Evolutionary conservation across 2,113 vertebrate genomes (phyloP).

Genomic region (Dinomys branickii): DNA sequence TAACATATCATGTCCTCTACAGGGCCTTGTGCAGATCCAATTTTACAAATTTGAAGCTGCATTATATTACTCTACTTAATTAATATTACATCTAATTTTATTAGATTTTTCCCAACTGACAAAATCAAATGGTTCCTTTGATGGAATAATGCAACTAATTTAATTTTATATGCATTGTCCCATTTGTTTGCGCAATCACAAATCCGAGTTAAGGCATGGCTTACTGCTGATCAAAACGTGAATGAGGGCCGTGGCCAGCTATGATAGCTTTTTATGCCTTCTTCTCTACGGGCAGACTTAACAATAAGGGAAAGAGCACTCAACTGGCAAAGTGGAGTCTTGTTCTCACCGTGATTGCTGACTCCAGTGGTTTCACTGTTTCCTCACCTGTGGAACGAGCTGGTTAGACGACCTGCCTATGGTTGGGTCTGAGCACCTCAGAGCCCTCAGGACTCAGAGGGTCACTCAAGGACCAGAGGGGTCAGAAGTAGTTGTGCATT

Average conservation of each 20-base stretch:
- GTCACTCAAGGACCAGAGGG: background rate
- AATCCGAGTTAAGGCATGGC: constrained; percentile 32
- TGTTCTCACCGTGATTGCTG: background rate
- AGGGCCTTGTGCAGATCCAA: background rate
- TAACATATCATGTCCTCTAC: background rate
- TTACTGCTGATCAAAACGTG: constrained; percentile 61
- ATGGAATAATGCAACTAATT: constrained; percentile 75
- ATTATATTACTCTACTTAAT: constrained; percentile 75
- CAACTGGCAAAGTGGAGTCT: background rate
- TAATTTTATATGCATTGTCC: constrained; percentile 70
- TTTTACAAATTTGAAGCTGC: constrained; percentile 66
- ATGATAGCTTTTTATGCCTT: background rate
- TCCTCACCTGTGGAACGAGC: background rate
- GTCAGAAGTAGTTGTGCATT: background rate
- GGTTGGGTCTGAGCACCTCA: background rate
- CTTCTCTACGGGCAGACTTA: constrained; percentile 27
- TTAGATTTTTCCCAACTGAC: constrained; percentile 69
- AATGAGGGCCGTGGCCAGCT: constrained; percentile 18
- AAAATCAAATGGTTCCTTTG: constrained; percentile 72
- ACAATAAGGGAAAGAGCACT: background rate
- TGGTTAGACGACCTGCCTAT: background rate
- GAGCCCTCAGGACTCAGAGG: background rate
- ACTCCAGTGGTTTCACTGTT: background rate
- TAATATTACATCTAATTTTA: constrained; percentile 74
- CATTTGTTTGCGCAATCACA: constrained; percentile 60